Conservation (phyloP, 2,797 vertebrate genomes). For the Odontamblyopus rebecca region DNA sequence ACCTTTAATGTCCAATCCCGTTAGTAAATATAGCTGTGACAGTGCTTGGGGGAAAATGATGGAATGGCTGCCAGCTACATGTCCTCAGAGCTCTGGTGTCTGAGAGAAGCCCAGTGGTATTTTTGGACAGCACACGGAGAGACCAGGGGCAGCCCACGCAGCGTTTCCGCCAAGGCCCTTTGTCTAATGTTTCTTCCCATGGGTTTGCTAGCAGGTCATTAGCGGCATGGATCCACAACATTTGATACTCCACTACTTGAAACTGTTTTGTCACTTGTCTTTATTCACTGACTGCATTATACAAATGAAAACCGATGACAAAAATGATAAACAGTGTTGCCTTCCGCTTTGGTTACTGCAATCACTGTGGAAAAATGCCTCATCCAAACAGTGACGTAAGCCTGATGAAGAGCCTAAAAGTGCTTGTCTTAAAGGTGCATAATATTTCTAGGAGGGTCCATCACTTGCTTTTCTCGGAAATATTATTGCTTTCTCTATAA, state of each 20-base stretch:
- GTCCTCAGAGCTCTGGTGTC: constrained; percentile 72
- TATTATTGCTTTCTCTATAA: no score
- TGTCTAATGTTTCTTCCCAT: constrained; percentile 73
- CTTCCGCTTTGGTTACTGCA: neutral
- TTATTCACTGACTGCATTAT: neutral
- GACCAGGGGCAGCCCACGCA: constrained; percentile 47
- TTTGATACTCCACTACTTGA: constrained; percentile 22
- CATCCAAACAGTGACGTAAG: neutral
- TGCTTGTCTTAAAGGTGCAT: no score
- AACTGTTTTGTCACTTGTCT: neutral
- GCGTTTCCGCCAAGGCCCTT: constrained; percentile 62
- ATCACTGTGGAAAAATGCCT: neutral
- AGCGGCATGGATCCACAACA: constrained; percentile 56
- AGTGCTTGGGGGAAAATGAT: constrained; percentile 46
- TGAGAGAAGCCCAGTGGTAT: constrained; percentile 70
- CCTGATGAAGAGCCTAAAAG: neutral
- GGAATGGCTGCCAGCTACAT: constrained; percentile 67
- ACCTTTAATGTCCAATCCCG: neutral
- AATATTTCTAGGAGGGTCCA: no score
- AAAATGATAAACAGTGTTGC: constrained; percentile 17
- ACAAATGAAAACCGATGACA: neutral
- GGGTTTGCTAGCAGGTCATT: constrained; percentile 59
- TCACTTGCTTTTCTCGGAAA: no score
- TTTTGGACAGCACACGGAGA: constrained; percentile 67
- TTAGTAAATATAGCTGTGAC: constrained; percentile 34